Conservation (phyloP, 1,140 invertebrate genomes). For the Aphidius ervi region DNA sequence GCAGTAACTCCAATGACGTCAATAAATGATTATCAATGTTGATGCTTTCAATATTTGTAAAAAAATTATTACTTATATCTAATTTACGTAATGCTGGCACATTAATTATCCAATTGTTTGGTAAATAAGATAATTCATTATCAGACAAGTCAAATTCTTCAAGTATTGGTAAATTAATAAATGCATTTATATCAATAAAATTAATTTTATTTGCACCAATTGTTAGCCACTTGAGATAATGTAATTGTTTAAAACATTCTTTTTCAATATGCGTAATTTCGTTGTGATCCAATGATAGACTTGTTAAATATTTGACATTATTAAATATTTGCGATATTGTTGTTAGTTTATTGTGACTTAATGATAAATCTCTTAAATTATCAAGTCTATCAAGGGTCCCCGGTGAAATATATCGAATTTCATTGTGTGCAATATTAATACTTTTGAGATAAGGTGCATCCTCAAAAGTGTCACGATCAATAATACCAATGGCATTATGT, state of each 20-base stretch:
- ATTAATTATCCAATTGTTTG: slow-evolving; percentile 32
- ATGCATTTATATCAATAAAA: slow-evolving; percentile 31
- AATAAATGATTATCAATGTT: slow-evolving; percentile 18
- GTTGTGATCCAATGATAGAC: slow-evolving; percentile 38
- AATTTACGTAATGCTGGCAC: slow-evolving; percentile 28
- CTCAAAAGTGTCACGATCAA: slow-evolving; percentile 33
- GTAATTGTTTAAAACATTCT: slow-evolving; percentile 26
- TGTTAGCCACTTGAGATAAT: slow-evolving; percentile 29
- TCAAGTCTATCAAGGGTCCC: slow-evolving; percentile 28
- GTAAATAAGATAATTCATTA: slow-evolving; percentile 37
- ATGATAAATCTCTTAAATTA: slow-evolving; percentile 27
- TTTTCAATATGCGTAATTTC: slow-evolving; percentile 27
- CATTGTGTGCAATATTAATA: slow-evolving; percentile 38
- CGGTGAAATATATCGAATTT: slow-evolving; percentile 21
- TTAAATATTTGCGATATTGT: slow-evolving; percentile 32
- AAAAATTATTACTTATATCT: slow-evolving; percentile 38
- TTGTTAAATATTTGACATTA: slow-evolving; percentile 23
- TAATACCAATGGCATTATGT: slow-evolving; percentile 29
- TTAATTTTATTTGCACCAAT: slow-evolving; percentile 37
- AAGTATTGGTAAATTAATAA: slow-evolving; percentile 28
- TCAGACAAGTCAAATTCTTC: slow-evolving; percentile 40
- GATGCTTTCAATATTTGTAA: slow-evolving; percentile 35
- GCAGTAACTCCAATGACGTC: slow-evolving; percentile 18
- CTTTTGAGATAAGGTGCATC: slow-evolving; percentile 25
- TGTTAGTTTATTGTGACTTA: slow-evolving; percentile 35